These are phyloP conservation scores for Pitta sordida DNA, from an alignment of 2,113 vertebrate species.

Conservation along the genomic window DNA sequence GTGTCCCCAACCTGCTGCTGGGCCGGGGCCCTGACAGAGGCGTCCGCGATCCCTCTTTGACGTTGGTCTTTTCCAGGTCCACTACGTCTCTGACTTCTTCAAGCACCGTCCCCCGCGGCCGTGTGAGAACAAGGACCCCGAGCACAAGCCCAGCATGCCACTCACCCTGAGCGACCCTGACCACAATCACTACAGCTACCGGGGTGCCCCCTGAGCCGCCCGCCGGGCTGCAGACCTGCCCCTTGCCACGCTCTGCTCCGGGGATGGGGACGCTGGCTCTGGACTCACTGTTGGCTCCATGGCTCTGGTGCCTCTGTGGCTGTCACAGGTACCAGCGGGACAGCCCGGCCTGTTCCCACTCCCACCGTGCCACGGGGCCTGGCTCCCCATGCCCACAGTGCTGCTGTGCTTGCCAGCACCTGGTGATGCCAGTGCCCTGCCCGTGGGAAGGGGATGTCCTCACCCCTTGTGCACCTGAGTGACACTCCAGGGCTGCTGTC, in stretches of 20 bases:
- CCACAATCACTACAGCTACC: conserved; percentile 81
- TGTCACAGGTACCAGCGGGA: not conserved
- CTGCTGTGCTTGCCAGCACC: not conserved
- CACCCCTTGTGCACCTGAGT: not conserved
- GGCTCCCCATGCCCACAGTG: not conserved
- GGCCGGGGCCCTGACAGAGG: accelerated
- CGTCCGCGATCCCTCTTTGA: not conserved
- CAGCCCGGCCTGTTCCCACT: not conserved
- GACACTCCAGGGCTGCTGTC: not conserved
- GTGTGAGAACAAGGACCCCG: conserved; percentile 65
- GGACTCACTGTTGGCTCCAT: not conserved
- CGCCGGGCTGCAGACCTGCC: not conserved
- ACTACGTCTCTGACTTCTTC: conserved; percentile 88
- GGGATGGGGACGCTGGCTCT: not conserved
- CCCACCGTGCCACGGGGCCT: accelerated
- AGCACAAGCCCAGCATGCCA: conserved; percentile 83
- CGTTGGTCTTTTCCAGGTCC: conserved; percentile 67
- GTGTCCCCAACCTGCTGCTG: not conserved
- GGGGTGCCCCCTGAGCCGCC: conserved; percentile 65
- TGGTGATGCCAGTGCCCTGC: not conserved
- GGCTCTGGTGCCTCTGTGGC: not conserved
- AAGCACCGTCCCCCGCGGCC: conserved; percentile 74
- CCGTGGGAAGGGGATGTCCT: not conserved
- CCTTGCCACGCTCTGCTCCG: accelerated
- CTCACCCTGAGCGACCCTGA: conserved; percentile 74